Evolutionary conservation across 2,888 invertebrate genomes (phyloP).

Genomic region (Tethea ocularis): DNA sequence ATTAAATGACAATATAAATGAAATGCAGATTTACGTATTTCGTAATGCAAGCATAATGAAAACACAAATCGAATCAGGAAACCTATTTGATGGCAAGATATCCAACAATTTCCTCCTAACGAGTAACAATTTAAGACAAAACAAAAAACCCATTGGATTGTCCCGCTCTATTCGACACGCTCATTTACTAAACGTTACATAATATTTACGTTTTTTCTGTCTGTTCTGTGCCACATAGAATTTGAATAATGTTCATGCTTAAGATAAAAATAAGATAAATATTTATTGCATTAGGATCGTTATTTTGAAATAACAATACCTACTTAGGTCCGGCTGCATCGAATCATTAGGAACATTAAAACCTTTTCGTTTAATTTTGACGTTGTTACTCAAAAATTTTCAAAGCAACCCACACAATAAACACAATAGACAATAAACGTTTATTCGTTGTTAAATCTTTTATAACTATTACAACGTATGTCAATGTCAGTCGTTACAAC

Average conservation of each 20-base stretch:
- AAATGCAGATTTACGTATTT: not conserved
- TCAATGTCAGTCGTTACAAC: too few relatives aligned
- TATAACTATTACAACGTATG: too few relatives aligned
- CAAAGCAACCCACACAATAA: too few relatives aligned
- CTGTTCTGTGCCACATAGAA: conserved; percentile 13
- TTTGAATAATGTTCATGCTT: not conserved
- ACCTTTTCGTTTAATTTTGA: too few relatives aligned
- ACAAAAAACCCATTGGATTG: conserved; percentile 64
- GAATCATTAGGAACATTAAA: too few relatives aligned
- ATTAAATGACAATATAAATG: not conserved
- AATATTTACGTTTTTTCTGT: conserved; percentile 63
- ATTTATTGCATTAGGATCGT: too few relatives aligned
- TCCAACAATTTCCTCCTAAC: conserved; percentile 42
- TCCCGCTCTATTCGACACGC: conserved; percentile 54
- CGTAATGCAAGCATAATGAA: not conserved
- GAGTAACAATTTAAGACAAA: conserved; percentile 24
- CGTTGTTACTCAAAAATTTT: too few relatives aligned
- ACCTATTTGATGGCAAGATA: conserved; percentile 14
- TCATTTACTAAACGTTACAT: conserved; percentile 41
- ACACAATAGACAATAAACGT: too few relatives aligned
- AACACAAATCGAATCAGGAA: conserved; percentile 13
- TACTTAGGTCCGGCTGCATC: too few relatives aligned
- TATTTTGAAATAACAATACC: too few relatives aligned
- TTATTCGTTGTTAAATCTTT: too few relatives aligned
- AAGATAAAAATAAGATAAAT: too few relatives aligned